Evolutionary conservation across 2,888 invertebrate genomes (phyloP).

Genomic region (Diachrysia chrysitis): DNA sequence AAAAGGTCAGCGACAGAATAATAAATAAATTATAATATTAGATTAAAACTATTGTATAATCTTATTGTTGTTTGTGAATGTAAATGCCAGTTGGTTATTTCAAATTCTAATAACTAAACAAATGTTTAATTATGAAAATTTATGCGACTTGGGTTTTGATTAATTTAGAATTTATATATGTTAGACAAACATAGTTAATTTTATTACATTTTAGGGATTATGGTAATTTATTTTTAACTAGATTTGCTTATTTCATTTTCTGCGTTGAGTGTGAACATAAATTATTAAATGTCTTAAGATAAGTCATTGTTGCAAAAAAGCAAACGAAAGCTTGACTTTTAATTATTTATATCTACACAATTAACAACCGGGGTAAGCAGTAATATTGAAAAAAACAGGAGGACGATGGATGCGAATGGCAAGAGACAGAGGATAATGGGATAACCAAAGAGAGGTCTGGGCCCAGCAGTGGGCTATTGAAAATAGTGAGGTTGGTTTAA

Average conservation of each 20-base stretch:
- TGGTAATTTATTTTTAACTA: not conserved
- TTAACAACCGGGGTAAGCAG: no score
- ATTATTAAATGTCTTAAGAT: no score
- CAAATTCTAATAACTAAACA: conserved; percentile 12
- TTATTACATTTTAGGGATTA: not conserved
- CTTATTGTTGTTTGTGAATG: conserved; percentile 1
- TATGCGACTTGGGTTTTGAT: not conserved
- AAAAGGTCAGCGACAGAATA: conserved; percentile 1
- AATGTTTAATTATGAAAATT: conserved; percentile 1
- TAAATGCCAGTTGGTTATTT: conserved; percentile 15
- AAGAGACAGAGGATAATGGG: no score
- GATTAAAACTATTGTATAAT: conserved; percentile 14
- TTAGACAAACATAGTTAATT: not conserved
- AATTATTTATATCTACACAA: no score
- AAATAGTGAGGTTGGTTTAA: no score
- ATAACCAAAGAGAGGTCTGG: no score
- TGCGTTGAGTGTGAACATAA: no score
- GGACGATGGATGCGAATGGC: no score
- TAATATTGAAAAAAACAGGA: no score
- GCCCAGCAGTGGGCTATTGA: no score
- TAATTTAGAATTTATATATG: conserved; percentile 5
- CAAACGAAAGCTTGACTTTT: no score
- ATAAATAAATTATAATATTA: not conserved
- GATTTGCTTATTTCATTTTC: not conserved
- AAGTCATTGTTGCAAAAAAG: no score